Evolutionary conservation across 2,113 vertebrate genomes (phyloP).

Genomic region (Tachycineta bicolor): DNA sequence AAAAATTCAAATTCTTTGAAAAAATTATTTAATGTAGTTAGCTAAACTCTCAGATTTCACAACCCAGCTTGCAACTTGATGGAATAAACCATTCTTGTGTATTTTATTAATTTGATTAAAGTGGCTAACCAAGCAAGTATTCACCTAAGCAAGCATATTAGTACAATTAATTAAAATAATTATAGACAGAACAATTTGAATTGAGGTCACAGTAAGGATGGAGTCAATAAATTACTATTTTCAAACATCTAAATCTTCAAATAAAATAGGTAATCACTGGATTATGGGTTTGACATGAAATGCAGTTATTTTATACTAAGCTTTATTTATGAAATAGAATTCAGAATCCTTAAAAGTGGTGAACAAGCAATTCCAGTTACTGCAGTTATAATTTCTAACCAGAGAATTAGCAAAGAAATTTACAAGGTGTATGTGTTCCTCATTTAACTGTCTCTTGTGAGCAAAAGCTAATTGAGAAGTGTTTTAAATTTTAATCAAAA

Average conservation of each 20-base stretch:
- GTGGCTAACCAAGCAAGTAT: background rate
- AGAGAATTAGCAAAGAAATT: background rate
- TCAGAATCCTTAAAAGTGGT: background rate
- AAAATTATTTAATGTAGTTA: background rate
- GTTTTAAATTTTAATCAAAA: background rate
- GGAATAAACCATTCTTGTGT: background rate
- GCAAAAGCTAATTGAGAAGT: background rate
- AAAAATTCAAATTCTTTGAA: background rate
- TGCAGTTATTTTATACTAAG: background rate
- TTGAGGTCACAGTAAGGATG: background rate
- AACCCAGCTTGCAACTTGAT: background rate
- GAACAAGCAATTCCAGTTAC: background rate
- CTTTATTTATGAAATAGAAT: background rate
- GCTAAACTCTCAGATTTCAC: background rate
- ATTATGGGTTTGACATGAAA: background rate
- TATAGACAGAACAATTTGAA: background rate
- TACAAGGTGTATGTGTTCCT: background rate
- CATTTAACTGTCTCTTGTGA: background rate
- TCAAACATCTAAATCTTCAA: background rate
- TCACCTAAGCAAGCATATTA: background rate
- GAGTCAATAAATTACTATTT: background rate
- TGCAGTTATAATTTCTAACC: background rate
- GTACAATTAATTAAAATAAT: background rate
- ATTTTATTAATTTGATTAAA: constrained; percentile 18
- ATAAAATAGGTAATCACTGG: background rate